Evolutionary conservation across 2,113 vertebrate genomes (phyloP), one percentile per base, ranked within the genome.

Genomic region (Carassius carassius): DNA sequence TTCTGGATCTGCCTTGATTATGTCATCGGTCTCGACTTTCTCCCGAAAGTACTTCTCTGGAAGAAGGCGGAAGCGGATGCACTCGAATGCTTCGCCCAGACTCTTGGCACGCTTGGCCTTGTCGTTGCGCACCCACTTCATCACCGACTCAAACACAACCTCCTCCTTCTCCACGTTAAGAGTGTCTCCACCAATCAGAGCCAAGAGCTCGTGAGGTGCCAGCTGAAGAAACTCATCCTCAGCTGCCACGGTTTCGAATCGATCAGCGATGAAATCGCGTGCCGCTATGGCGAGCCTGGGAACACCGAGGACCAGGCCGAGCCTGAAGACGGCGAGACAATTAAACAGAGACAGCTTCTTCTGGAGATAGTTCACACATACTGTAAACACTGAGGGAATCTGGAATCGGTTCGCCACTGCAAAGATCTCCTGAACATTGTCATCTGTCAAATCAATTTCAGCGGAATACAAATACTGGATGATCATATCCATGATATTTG

Each of bases 361-460:
- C 94, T 99, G 98, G 49, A 99, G 96, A 17, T 99, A 99, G 87
- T 98, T 99, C 67, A 99, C 98, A 0, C 98, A 99, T 37, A 99
- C 97, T 0, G 98, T 99, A 91, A 99, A 99, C 37, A 99, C 97
- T 0, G 98, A 99, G 0, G 98, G 98, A 90, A 99, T 99, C 92
- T 99, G 98, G 91, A 99, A 99, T 77, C 96, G 96, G 92, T 97
- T 99, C 29, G 98, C 97, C 91, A 99, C 89, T 0, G 97, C 97
- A 75, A 99, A 97, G 72, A 99, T 97, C 87, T 99, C 97, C 91
- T 99, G 98, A 56, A 99, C 97, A 0, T 99, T 99, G 82, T 96
- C 95, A 29, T 99, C 98, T 0, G 95, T 98, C 79, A 99, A 97
- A 82, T 98, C 98, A 2, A 99, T 99, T 86, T 94, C 97, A 5